Base-by-base conservation (phyloP, 2,113 vertebrate genomes). In the Bucco capensis region DNA sequence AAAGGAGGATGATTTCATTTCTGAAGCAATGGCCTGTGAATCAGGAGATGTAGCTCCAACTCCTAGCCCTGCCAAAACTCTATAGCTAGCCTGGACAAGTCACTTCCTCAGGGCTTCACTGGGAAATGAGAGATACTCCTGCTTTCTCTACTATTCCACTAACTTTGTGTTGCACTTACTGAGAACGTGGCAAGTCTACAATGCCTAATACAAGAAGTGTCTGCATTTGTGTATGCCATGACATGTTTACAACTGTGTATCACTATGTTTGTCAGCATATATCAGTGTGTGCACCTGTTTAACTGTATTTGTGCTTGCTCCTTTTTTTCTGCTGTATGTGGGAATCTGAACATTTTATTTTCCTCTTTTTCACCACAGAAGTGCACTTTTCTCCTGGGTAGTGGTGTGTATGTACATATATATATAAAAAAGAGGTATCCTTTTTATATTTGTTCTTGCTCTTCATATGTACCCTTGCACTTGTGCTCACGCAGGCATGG, bases 1-100 rank as follows among this genome's bases (percentile, higher is more conserved):
- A 58, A 47, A 76, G 38, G 38, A 92, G 66, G 42, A 79, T 87
- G 81, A 94, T 84, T 73, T 94, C 81, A 93, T 76, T 88, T 69
- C 62, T 93, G 83, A 90, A 95, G 92, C 88, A 95, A 75, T 44
- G 74, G 67, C 58, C 42, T 82, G 81, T 67, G 70, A 92, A 94
- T 79, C 53, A 72, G 92, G 83, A 94, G 83, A 69, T 69, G 83
- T 51, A 82, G 66, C 66, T 90, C 80, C 53, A 75, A 0, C 57
- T 88, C 74, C 71, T 30, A 42, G 46, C 46, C 89, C 81, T 93
- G 93, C 81, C 93, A 96, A 81, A 74, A 42, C 86, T 81, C 33
- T 14, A 15, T 58, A 53, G 61, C 84, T 89, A 86, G 86, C 54
- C 92, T 66, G 77, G 91, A 64, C 90, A 93, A 89, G 81, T 69